Evolutionary conservation across 92 coral and sea anemone genomes (phyloP).

Genomic region (Umimayanthus kanabou): DNA sequence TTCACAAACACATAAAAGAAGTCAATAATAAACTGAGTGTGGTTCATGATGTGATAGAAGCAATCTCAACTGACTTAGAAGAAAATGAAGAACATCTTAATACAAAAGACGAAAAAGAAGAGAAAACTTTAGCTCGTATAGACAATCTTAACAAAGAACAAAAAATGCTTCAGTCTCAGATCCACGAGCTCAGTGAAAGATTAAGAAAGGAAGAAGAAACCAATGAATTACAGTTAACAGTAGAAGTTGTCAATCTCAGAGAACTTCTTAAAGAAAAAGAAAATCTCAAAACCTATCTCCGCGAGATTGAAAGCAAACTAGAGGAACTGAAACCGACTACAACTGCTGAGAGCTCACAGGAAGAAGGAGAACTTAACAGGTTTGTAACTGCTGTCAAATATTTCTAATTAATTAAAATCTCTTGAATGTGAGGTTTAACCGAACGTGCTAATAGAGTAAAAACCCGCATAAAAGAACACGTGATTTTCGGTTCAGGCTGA

Average conservation of each 20-base stretch:
- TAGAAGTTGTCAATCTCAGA: slow-evolving; percentile 41
- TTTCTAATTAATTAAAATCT: background rate
- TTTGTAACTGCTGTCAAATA: background rate
- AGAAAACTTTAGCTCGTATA: background rate
- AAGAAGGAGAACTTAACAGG: slow-evolving; percentile 24
- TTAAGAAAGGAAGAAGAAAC: background rate
- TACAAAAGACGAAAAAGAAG: background rate
- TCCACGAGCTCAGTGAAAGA: background rate
- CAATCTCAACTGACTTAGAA: slow-evolving; percentile 9
- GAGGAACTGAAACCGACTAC: slow-evolving; percentile 26
- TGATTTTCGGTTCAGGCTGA: too few relatives aligned
- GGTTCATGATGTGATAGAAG: slow-evolving; percentile 25
- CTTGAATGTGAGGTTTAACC: background rate
- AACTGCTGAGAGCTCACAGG: background rate
- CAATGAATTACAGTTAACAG: background rate
- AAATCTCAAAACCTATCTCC: slow-evolving; percentile 55
- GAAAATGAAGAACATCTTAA: background rate
- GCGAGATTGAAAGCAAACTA: slow-evolving; percentile 63
- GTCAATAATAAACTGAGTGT: slow-evolving; percentile 14
- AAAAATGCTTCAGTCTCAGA: background rate
- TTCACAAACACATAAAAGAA: slow-evolving; percentile 30
- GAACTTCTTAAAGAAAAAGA: slow-evolving; percentile 59
- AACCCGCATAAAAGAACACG: too few relatives aligned
- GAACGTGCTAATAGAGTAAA: background rate
- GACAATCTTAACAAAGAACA: slow-evolving; percentile 7